Percentiles rank a stretch among this genome's conserved stretches.
These are phyloP conservation scores for Hestina assimilis DNA, from an alignment of 1,140 invertebrate species.

Conservation along the genomic window DNA sequence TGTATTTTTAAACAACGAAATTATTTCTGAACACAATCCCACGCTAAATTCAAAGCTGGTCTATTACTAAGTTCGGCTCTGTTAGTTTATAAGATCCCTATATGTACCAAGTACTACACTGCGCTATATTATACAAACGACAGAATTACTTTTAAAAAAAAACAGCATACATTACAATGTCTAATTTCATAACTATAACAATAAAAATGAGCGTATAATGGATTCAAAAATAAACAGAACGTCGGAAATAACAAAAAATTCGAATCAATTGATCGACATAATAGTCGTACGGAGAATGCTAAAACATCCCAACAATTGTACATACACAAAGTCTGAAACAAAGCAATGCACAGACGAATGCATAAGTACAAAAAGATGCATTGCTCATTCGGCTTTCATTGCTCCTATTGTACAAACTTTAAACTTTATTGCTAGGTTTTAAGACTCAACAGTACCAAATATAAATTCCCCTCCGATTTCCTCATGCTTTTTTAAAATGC, in stretches of 20 bases:
- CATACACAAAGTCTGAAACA: constrained; percentile 11
- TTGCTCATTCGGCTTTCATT: constrained; percentile 18
- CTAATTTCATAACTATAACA: neutral
- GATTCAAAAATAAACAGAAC: too few relatives aligned
- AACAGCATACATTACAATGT: neutral
- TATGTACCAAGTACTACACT: too few relatives aligned
- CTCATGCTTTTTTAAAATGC: constrained; percentile 29
- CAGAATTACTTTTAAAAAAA: too few relatives aligned
- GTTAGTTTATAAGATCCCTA: too few relatives aligned
- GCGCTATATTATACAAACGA: too few relatives aligned
- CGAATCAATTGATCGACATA: constrained; percentile 6
- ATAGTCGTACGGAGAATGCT: constrained; percentile 11
- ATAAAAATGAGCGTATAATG: too few relatives aligned
- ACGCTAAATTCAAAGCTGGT: too few relatives aligned
- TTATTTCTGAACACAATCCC: too few relatives aligned
- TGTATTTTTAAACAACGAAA: too few relatives aligned
- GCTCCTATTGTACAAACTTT: constrained; percentile 3
- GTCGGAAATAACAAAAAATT: neutral
- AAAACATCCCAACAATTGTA: constrained; percentile 8
- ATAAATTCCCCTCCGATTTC: constrained; percentile 24
- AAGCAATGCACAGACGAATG: constrained; percentile 17
- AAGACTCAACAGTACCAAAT: constrained; percentile 13
- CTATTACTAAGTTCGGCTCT: too few relatives aligned
- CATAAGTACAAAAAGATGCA: constrained; percentile 17
- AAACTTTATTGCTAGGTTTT: constrained; percentile 14